Conservation (phyloP, 2,797 vertebrate species). For the Coccyzus lansbergi region DNA sequence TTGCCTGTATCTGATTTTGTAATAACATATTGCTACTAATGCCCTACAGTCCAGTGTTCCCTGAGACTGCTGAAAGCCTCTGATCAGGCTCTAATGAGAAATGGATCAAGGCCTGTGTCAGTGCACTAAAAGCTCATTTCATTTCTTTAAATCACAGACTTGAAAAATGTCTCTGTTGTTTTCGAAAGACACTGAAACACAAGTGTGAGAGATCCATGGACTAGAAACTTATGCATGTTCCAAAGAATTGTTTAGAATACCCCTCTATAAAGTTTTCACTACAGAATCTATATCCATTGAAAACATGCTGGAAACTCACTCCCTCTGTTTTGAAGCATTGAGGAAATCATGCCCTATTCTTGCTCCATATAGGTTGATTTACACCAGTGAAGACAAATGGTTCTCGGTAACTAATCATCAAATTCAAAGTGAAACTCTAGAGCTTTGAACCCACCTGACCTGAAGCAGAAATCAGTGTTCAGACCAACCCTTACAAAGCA, state of each 20-base stretch:
- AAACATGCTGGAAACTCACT: not conserved
- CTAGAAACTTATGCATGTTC: not conserved
- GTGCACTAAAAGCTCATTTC: not conserved
- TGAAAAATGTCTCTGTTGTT: not conserved
- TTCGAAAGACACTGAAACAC: not conserved
- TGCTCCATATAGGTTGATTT: constrained; percentile 43
- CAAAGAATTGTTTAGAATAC: not conserved
- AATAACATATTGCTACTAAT: not conserved
- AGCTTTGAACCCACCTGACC: constrained; percentile 54
- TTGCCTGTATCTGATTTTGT: not conserved
- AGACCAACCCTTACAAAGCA: constrained; percentile 13
- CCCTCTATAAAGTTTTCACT: not conserved
- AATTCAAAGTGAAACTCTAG: constrained; percentile 56
- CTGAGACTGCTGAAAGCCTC: not conserved
- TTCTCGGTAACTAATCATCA: constrained; percentile 48
- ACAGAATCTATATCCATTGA: not conserved
- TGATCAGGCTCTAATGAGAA: not conserved
- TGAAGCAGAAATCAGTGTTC: constrained; percentile 36
- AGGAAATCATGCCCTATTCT: not conserved
- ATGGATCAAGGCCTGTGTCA: not conserved
- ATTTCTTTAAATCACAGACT: not conserved
- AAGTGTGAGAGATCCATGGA: not conserved
- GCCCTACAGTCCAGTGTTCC: not conserved
- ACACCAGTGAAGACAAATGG: constrained; percentile 35
- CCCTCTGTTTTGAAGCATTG: not conserved